A percentile compares a stretch with the other conserved stretches of the same genome.
phyloP scores from a whole-genome alignment of 2,888 invertebrate genomes.

The Halictus quadricinctus region DNA sequence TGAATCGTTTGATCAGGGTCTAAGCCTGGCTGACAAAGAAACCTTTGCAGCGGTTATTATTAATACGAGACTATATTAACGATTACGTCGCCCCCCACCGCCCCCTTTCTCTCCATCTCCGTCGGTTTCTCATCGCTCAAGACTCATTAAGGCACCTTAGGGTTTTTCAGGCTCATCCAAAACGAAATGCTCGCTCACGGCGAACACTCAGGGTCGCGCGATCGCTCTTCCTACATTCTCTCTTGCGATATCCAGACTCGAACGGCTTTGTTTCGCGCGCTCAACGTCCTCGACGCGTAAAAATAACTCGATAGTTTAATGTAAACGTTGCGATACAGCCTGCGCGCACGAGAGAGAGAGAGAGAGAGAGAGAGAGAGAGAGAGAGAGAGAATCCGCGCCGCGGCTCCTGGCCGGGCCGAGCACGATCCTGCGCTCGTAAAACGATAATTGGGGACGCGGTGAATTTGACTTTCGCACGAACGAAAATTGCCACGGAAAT shows the following conservation, averaged over 20 bases:
- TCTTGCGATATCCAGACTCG: slow-evolving; percentile 54
- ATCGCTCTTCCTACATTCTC: slow-evolving; percentile 34
- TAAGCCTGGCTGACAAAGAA: slow-evolving; percentile 1
- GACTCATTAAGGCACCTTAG: not conserved
- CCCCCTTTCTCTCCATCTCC: not conserved
- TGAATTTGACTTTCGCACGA: slow-evolving; percentile 2
- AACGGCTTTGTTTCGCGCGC: slow-evolving; percentile 58
- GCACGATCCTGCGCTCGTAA: not conserved
- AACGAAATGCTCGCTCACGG: slow-evolving; percentile 9
- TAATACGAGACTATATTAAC: not conserved
- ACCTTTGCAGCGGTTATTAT: slow-evolving; percentile 15
- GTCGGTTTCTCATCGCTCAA: not conserved
- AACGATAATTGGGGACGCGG: slow-evolving; percentile 3
- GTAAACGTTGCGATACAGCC: slow-evolving; percentile 39
- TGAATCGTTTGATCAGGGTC: slow-evolving; percentile 7
- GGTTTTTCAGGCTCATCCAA: slow-evolving; percentile 12
- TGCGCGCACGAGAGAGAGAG: slow-evolving; percentile 4
- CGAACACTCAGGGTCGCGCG: slow-evolving; percentile 17
- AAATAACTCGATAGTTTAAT: slow-evolving; percentile 58
- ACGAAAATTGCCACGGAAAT: slow-evolving; percentile 3
- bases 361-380: not conserved
- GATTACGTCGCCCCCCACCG: not conserved
- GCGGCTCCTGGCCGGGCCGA: not conserved
- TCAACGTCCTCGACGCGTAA: slow-evolving; percentile 58
- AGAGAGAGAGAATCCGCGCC: not conserved